Evolutionary conservation across 1,140 invertebrate species (phyloP), one percentile per base, ranked within the genome.

Genomic region (Rhopalosiphum padi): DNA sequence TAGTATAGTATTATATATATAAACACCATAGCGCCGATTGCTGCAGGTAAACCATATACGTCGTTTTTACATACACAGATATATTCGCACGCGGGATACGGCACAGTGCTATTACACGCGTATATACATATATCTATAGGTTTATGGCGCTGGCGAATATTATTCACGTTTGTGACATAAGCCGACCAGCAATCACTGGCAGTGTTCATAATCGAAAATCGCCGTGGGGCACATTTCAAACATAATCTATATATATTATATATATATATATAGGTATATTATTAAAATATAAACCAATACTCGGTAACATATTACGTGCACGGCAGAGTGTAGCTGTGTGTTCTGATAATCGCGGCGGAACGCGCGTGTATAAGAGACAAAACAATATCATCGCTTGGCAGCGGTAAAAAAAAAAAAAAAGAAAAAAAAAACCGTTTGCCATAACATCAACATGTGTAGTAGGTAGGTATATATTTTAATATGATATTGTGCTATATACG

Each of bases 201-300:
- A 30, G 87, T 55, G 87, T 89, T 53, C 53, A 89, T 53, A 89
- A 89, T 89, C 51, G 87, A 37, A 89, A 53, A 89, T 55, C n/a
- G 48, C 87, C 87, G 35, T 37, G 30, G 87, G 51, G n/a, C 48
- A 89, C 35, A 89, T 89, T 51, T 55, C n/a, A 35, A 87, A 87
- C 46, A 89, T 89, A 48, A 30, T 87, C 37, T 21, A 23, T 23
- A 25, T 25, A 41, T 22, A 83, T n/a, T 21, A 23, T 23, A 25
- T n/a, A n/a, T n/a, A n/a, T n/a, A n/a, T n/a, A n/a, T 41, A 41
- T 41, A 41, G 41, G 41, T 41, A 41, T 41, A 41, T 41, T 43
- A 88, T 88, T 88, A 51, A 35, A 88, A 51, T 35, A 86, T 41
- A 55, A 55, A 89, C 87, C 48, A 89, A 55, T 89, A 89, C n/a